These are phyloP conservation scores for Andrena trimmerana DNA, from an alignment of 2,888 invertebrate genomes.

Conservation along the genomic window DNA sequence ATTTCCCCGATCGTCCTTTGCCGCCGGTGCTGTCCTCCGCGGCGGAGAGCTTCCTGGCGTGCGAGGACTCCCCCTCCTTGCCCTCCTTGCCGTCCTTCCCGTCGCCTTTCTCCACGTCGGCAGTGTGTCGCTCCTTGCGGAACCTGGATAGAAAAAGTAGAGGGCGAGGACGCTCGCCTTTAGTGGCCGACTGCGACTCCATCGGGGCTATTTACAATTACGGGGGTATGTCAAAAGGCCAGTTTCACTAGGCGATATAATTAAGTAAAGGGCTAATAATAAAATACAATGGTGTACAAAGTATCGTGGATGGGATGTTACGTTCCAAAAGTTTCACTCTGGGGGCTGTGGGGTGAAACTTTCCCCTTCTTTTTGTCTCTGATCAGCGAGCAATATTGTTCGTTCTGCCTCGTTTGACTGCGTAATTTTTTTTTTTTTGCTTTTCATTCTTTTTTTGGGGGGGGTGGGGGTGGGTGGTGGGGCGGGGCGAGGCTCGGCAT, in stretches of 20 bases:
- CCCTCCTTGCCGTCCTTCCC: conserved; percentile 84
- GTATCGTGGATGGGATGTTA: conserved; percentile 44
- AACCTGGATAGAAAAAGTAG: conserved; percentile 77
- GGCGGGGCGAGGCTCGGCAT: no score
- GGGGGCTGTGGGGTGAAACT: conserved; percentile 39
- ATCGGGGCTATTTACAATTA: conserved; percentile 56
- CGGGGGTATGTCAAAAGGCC: conserved; percentile 56
- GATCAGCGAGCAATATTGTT: conserved; percentile 24
- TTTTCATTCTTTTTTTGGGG: conserved; percentile 9
- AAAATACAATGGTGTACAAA: conserved; percentile 64
- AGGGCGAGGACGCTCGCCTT: conserved; percentile 51
- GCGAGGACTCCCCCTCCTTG: conserved; percentile 85
- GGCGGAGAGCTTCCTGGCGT: conserved; percentile 86
- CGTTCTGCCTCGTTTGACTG: conserved; percentile 17
- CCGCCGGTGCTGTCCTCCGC: conserved; percentile 86
- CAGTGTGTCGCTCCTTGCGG: conserved; percentile 82
- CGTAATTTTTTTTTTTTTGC: neutral
- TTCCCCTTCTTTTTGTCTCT: conserved; percentile 34
- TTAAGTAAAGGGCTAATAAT: conserved; percentile 48
- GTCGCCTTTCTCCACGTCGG: conserved; percentile 89
- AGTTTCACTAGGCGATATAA: conserved; percentile 62
- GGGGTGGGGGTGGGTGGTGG: no score
- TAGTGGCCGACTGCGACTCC: conserved; percentile 19
- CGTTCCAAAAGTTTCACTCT: conserved; percentile 47
- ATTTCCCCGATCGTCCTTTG: conserved; percentile 89